phyloP scores from a whole-genome alignment of 2,113 vertebrate genomes.

The Propithecus coquereli region DNA sequence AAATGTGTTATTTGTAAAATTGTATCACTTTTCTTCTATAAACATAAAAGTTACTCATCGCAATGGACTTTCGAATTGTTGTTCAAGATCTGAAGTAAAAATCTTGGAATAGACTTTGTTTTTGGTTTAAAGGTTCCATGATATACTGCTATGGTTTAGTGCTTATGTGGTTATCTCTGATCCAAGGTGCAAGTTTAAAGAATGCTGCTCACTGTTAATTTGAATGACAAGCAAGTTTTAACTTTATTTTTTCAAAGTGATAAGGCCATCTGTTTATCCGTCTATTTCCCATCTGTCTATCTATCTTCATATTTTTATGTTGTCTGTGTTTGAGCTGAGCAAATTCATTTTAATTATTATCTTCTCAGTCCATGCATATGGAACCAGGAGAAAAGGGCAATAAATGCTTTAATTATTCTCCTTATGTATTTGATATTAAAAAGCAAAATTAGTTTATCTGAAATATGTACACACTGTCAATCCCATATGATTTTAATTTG shows the following conservation, averaged over 20 bases:
- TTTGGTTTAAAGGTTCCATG: background rate
- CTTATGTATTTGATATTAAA: constrained; percentile 42
- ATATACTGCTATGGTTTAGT: background rate
- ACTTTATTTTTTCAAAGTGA: constrained; percentile 56
- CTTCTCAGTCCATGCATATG: background rate
- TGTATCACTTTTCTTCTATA: background rate
- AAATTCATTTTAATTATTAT: constrained; percentile 68
- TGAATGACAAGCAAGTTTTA: constrained; percentile 58
- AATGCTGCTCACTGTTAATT: constrained; percentile 40
- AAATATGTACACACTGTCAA: constrained; percentile 37
- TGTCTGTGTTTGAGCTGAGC: constrained; percentile 48
- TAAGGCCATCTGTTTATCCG: constrained; percentile 64
- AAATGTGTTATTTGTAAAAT: background rate
- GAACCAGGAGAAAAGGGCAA: constrained; percentile 19
- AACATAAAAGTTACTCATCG: background rate
- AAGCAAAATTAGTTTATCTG: constrained; percentile 62
- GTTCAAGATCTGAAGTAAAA: background rate
- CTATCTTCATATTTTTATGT: constrained; percentile 62
- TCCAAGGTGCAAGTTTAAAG: constrained; percentile 49
- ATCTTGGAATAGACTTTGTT: background rate
- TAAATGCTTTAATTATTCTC: constrained; percentile 38
- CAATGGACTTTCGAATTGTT: background rate
- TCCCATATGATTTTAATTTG: constrained; percentile 37
- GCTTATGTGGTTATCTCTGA: background rate
- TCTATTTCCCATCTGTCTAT: constrained; percentile 63